Evolutionary conservation across 2,888 invertebrate species (phyloP).

Genomic region (Nysson spinosus): DNA sequence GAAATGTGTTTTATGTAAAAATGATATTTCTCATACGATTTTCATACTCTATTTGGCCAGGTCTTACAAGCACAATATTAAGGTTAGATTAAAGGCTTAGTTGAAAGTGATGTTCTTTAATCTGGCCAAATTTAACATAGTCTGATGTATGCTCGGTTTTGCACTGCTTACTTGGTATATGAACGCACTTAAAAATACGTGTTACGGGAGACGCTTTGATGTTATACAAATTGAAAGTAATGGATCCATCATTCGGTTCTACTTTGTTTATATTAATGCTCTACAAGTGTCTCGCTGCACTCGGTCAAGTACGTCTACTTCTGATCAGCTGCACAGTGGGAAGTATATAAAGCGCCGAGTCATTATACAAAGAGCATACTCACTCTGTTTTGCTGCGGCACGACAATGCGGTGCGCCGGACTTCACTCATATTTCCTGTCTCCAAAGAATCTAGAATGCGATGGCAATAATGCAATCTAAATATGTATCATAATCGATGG

Average conservation of each 20-base stretch:
- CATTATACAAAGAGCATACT: conserved; percentile 76
- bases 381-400: conserved; percentile 73
- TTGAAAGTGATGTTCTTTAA: too few relatives aligned
- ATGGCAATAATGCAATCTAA: too few relatives aligned
- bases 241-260: conserved; percentile 43
- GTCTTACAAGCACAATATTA: too few relatives aligned
- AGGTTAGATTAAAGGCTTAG: too few relatives aligned
- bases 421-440: conserved; percentile 32
- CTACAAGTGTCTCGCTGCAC: conserved; percentile 71
- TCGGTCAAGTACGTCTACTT: conserved; percentile 71
- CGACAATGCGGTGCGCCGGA: conserved; percentile 59
- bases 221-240: conserved; percentile 57
- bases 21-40: too few relatives aligned
- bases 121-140: too few relatives aligned
- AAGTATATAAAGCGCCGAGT: conserved; percentile 72
- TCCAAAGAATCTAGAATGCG: too few relatives aligned
- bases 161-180: not conserved
- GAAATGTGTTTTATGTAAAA: too few relatives aligned
- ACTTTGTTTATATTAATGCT: conserved; percentile 61
- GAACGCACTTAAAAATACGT: not conserved
- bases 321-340: conserved; percentile 65
- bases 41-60: too few relatives aligned
- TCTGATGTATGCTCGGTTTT: not conserved
- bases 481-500: too few relatives aligned
- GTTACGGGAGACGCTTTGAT: conserved; percentile 41